Conservation (phyloP, 2,888 invertebrate species). For the Siphonodentalium dalli region DNA sequence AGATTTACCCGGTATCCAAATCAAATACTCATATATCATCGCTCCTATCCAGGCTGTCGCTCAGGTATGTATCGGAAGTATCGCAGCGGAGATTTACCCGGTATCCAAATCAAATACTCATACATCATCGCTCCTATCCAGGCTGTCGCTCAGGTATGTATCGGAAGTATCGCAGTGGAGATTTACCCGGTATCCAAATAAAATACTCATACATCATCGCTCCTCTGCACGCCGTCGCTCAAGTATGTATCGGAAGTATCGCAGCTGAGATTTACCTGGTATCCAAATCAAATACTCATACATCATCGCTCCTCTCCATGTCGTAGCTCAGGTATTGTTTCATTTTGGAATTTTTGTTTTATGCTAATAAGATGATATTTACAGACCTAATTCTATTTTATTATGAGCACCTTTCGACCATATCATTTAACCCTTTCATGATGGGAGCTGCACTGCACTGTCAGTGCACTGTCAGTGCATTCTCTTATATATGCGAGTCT, state of each 20-base stretch:
- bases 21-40: constrained; percentile 72
- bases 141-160: constrained; percentile 72
- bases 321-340: constrained; percentile 72
- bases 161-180: constrained; percentile 75
- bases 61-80: constrained; percentile 73
- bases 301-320: constrained; percentile 73
- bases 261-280: constrained; percentile 78
- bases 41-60: constrained; percentile 73
- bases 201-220: constrained; percentile 71
- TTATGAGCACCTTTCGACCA: too few species aligned
- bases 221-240: constrained; percentile 73
- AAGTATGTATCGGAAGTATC: constrained; percentile 73
- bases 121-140: constrained; percentile 73
- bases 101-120: constrained; percentile 73
- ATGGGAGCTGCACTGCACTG: too few species aligned
- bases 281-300: constrained; percentile 73
- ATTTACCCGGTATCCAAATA: constrained; percentile 78
- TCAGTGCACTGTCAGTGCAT: too few species aligned
- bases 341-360: too few species aligned
- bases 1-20: constrained; percentile 78
- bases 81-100: constrained; percentile 77
- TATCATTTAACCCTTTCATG: too few species aligned
- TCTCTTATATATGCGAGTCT: too few species aligned
- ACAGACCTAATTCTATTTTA: too few species aligned
- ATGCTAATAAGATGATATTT: too few species aligned